Evolutionary conservation across 53 echinoderm and acorn worm species (phyloP).

Genomic region (Stichopus horrens): DNA sequence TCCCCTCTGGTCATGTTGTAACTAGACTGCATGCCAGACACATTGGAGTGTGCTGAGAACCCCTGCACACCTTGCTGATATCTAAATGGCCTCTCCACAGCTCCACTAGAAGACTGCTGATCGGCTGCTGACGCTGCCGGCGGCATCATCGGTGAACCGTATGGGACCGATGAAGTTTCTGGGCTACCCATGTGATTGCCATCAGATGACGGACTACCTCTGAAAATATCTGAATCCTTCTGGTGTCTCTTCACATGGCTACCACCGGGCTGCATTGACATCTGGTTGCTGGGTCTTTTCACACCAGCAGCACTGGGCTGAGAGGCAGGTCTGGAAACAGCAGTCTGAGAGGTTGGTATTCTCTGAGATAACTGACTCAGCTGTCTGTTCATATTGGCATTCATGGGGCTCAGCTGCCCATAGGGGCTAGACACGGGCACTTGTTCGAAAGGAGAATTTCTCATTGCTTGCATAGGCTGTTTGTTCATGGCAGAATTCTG

Average conservation of each 20-base stretch:
- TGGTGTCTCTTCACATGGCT: slow-evolving; percentile 33
- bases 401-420: slow-evolving; percentile 18
- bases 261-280: neutral
- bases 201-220: slow-evolving; percentile 37
- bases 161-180: neutral
- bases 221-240: slow-evolving; percentile 22
- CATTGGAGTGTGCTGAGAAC: neutral
- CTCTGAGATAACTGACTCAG: neutral
- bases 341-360: neutral
- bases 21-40: slow-evolving; percentile 5
- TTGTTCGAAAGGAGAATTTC: slow-evolving; percentile 8
- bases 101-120: neutral
- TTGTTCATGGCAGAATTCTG: neutral
- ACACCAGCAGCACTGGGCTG: neutral
- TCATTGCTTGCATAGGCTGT: slow-evolving; percentile 7
- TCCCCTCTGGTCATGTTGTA: slow-evolving; percentile 25
- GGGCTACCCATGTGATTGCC: slow-evolving; percentile 33
- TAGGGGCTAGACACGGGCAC: slow-evolving; percentile 7
- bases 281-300: slow-evolving; percentile 24
- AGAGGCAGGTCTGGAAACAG: neutral
- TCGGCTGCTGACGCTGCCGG: neutral
- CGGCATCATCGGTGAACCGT: slow-evolving; percentile 40
- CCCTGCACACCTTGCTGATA: slow-evolving; percentile 29
- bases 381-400: slow-evolving; percentile 7
- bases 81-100: slow-evolving; percentile 10